Conservation (phyloP, 2,888 invertebrate genomes). For the Lymantria monacha region DNA sequence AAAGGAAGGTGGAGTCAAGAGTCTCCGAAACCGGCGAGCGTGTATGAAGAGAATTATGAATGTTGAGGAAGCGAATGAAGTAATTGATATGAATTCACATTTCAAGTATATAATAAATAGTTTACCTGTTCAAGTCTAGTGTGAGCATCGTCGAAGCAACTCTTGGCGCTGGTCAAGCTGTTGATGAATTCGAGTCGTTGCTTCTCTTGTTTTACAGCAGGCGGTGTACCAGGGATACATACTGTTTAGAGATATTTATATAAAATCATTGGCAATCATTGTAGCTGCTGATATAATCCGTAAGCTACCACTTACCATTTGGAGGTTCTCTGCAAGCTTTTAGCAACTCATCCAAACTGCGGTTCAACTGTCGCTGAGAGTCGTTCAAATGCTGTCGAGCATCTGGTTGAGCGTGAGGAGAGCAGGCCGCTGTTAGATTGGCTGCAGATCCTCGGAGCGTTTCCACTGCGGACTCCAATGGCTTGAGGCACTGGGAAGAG, state of each 20-base stretch:
- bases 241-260: no score
- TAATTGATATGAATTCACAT: no score
- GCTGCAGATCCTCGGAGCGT: background rate
- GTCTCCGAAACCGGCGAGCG: no score
- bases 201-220: constrained; percentile 7
- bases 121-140: constrained; percentile 22
- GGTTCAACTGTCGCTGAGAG: background rate
- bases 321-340: background rate
- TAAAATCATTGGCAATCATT: no score
- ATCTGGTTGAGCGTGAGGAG: background rate
- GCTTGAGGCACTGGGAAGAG: background rate
- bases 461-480: constrained; percentile 1
- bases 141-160: constrained; percentile 15
- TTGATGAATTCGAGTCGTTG: constrained; percentile 21
- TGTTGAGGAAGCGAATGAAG: no score
- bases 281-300: background rate
- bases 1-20: no score
- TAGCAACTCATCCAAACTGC: background rate
- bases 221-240: background rate
- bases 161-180: constrained; percentile 14
- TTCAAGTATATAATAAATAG: background rate
- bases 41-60: no score
- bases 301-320: background rate
- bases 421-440: background rate
- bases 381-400: background rate